Percentiles rank a stretch among this genome's conserved stretches.
Conservation (phyloP, 2,888 invertebrate species). For the Holacanthella duospinosa region DNA sequence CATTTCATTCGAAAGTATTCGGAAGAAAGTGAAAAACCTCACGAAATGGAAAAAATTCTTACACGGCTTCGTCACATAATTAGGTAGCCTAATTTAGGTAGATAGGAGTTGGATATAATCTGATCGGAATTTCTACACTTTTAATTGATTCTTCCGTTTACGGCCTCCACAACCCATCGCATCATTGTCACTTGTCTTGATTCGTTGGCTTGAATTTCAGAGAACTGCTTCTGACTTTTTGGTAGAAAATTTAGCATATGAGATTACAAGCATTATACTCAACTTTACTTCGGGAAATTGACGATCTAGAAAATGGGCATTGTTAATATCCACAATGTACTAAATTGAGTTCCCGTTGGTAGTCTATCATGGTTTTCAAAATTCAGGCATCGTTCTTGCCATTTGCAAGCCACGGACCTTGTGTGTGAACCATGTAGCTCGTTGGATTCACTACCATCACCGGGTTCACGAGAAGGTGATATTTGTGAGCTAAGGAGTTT, state of each 20-base stretch:
- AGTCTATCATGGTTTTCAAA: background rate
- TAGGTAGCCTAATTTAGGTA: background rate
- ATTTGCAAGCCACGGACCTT: background rate
- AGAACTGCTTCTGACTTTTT: background rate
- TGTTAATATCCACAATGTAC: background rate
- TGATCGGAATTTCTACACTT: background rate
- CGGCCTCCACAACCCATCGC: background rate
- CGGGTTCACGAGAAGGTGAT: background rate
- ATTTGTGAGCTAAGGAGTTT: background rate
- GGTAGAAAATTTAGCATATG: background rate
- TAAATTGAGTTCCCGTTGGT: background rate
- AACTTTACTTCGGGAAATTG: background rate
- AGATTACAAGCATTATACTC: background rate
- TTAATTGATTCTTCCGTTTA: background rate
- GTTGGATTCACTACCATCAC: background rate
- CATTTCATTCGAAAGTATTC: no score
- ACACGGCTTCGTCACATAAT: no score
- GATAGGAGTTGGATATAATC: no score
- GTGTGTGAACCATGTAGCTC: background rate
- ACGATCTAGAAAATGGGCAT: background rate
- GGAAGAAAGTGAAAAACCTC: no score
- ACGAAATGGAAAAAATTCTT: no score
- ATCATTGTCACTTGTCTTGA: background rate
- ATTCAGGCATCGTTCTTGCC: background rate
- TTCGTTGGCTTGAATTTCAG: background rate